Base-by-base conservation (phyloP, 2,888 invertebrate species). In the Eupithecia centaureata region DNA sequence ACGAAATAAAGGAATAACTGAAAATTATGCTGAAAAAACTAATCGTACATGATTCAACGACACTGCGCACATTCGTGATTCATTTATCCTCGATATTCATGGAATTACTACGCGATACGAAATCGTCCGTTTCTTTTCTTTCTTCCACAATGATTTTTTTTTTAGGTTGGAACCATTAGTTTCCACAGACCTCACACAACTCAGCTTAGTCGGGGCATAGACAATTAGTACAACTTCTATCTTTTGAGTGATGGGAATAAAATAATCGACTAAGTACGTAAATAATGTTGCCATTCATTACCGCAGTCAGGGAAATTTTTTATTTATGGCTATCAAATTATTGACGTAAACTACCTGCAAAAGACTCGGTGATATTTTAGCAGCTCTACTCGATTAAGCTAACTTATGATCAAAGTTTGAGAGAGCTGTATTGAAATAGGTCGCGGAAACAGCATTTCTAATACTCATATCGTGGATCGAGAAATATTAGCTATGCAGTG, bases 21-120 rank as follows among this genome's bases (percentile, higher is more conserved):
- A 90, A 90, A 90, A 89, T 82, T 84, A 86, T 78, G 72, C 73
- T 70, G 72, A 73, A 76, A 78, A 79, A 87, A 89, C 89, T 91
- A 92, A 88, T 86, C 83, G 81, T 84, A 90, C 92, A 92, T 92
- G 86, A 84, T 91, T 88, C 84, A 86, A 80, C 83, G 80, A 76
- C 88, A 88, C 90, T 86, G 76, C 80, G 81, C 70, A 77, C 83
- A 84, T 85, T 84, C 86, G 82, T 89, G 88, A 89, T 83, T 88
- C 89, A 88, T 86, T 61, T 89, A 91, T 88, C 88, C 89, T 88
- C 79, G 77, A 78, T 81, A 73, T 79, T 78, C 80, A 84, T 80
- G 81, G 85, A 90, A 65, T 88, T 87, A 86, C 83, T 86, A 87
- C 85, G 86, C 86, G 86, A 86, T 83, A 87, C 80, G 69, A 76